Percentiles rank a stretch among this genome's conserved stretches.
These are phyloP conservation scores for Ormyrus thymus DNA, from an alignment of 2,888 invertebrate species.

Conservation along the genomic window DNA sequence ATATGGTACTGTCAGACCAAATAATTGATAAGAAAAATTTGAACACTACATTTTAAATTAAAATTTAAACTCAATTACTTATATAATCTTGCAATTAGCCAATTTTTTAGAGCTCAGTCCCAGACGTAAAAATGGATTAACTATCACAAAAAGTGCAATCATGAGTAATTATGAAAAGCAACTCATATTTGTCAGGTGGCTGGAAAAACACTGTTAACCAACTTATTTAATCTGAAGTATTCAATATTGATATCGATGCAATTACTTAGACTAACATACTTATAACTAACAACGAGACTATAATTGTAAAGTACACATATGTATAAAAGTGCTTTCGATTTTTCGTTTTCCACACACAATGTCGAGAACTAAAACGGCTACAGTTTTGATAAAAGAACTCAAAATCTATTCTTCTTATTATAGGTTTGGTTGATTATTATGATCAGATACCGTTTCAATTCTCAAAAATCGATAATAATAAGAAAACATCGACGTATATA, in stretches of 20 bases:
- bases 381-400: too few relatives aligned
- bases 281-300: constrained; percentile 45
- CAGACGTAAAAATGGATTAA: neutral
- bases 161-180: neutral
- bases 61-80: neutral
- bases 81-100: neutral
- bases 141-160: constrained; percentile 10
- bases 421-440: too few relatives aligned
- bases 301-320: constrained; percentile 34
- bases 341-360: constrained; percentile 5
- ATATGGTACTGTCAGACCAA: neutral
- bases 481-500: neutral
- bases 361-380: neutral
- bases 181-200: neutral
- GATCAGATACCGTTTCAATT: constrained; percentile 11
- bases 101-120: neutral
- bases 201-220: constrained; percentile 25
- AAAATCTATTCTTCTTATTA: too few relatives aligned
- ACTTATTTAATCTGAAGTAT: constrained; percentile 27
- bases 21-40: neutral
- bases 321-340: constrained; percentile 32
- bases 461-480: neutral
- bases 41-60: too few relatives aligned
- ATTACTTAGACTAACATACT: constrained; percentile 38
- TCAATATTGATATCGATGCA: constrained; percentile 45